These are phyloP conservation scores for Vireo griseus DNA, from an alignment of 2,797 vertebrate genomes.

Conservation along the genomic window DNA sequence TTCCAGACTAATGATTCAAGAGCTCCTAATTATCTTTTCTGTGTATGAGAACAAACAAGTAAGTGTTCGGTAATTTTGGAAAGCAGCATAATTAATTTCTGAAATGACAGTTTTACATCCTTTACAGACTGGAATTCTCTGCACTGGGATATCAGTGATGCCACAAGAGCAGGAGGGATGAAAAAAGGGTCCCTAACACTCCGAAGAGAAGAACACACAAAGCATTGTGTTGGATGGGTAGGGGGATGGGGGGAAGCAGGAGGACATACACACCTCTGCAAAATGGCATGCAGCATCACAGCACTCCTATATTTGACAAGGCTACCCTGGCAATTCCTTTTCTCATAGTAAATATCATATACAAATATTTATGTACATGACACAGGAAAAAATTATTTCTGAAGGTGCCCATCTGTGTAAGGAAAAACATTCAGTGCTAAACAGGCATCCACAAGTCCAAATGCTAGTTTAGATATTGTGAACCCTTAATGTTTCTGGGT, in stretches of 20 bases:
- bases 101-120: conserved; percentile 18
- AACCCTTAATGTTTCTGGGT: neutral
- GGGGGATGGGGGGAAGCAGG: neutral
- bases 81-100: conserved; percentile 35
- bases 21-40: conserved; percentile 29
- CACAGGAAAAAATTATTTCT: neutral
- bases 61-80: conserved; percentile 10
- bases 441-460: neutral
- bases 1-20: conserved; percentile 42
- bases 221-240: neutral
- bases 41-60: conserved; percentile 39
- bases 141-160: neutral
- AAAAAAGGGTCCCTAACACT: neutral
- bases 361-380: neutral
- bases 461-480: neutral
- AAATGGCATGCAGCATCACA: neutral
- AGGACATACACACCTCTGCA: neutral
- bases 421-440: neutral
- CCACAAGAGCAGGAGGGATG: neutral
- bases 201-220: neutral
- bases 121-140: neutral
- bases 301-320: neutral
- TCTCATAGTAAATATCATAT: neutral
- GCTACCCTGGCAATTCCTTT: neutral
- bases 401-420: neutral